A percentile compares a stretch with the other conserved stretches of the same genome.
Evolutionary conservation across 1,140 invertebrate genomes (phyloP).

Genomic region (Odontomachus brunneus): DNA sequence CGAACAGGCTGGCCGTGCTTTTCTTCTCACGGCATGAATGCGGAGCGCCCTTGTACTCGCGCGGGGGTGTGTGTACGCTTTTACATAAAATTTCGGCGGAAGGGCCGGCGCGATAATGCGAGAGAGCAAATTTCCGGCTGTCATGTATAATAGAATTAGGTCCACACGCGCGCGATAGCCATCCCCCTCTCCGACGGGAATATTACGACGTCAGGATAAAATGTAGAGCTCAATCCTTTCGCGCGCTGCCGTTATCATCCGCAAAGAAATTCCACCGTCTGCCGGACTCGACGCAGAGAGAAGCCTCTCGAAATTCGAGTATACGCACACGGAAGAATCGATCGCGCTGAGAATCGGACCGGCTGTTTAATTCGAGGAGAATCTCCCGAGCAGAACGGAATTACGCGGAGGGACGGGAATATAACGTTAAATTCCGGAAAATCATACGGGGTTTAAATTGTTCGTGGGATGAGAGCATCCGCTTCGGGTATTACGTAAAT

Average conservation of each 20-base stretch:
- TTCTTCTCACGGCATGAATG: not conserved
- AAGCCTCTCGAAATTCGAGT: slow-evolving; percentile 17
- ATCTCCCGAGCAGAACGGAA: not conserved
- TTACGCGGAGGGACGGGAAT: not conserved
- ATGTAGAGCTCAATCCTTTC: slow-evolving; percentile 16
- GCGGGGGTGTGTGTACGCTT: no score
- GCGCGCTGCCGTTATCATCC: slow-evolving; percentile 18
- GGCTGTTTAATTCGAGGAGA: slow-evolving; percentile 1
- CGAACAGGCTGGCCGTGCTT: not conserved
- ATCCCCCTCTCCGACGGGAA: not conserved
- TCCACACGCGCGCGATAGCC: slow-evolving; percentile 25
- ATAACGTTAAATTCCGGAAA: slow-evolving; percentile 18
- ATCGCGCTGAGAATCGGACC: not conserved
- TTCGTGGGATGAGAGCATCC: slow-evolving; percentile 26
- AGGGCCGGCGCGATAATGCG: slow-evolving; percentile 40
- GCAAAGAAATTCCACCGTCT: slow-evolving; percentile 13
- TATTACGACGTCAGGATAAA: slow-evolving; percentile 42
- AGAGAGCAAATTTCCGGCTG: slow-evolving; percentile 51
- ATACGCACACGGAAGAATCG: not conserved
- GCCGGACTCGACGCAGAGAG: not conserved
- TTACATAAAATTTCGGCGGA: slow-evolving; percentile 42
- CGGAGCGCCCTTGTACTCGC: no score
- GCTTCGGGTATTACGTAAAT: slow-evolving; percentile 41
- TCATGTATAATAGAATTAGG: slow-evolving; percentile 49
- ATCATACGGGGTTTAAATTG: slow-evolving; percentile 6